Base-by-base conservation (phyloP, 2,888 invertebrate genomes). In the Drosophila cognata region DNA sequence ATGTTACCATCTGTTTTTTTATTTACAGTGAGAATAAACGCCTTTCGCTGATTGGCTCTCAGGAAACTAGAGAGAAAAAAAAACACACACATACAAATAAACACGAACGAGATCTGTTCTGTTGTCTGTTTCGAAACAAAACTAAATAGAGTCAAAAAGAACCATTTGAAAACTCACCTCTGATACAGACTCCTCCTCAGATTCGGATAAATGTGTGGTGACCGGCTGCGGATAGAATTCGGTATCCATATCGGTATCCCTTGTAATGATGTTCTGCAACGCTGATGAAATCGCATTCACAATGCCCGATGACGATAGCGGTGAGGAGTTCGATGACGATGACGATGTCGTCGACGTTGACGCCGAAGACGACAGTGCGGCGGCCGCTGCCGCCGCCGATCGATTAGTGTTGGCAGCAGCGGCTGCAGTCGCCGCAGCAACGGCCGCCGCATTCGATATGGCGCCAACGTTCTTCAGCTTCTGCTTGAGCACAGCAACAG, bases 131-230 rank as follows among this genome's bases (percentile, higher is more conserved):
- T 25, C 46, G 25, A 25, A 16, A 46, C 46, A 46, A 25, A 25
- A 28, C 8, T 25, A 46, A 46, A 46, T 8, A 16, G 0, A 46
- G 16, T 25, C n/a, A 38, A 10, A 43, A 43, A 29, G 6, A 38
- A 16, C 38, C 8, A 16, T 4, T 46, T 16, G 21, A 46, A 46
- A 46, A 92, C 94, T 95, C 96, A 98, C 98, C 97, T 98, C 98
- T 92, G 98, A 98, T 94, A 97, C 97, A 94, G 98, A 98, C 94
- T 98, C 98, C 94, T 98, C 98, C 94, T 98, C 98, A 94, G 98
- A 98, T 95, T 97, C 98, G 92, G 98, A 98, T 94, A 98, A 96
- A 95, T 98, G 98, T 94, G 97, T 96, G 94, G 97, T 96, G 95
- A 97, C 97, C 94, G 96, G 96, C 93, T 96, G 96, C 93, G 96